Base-by-base conservation (phyloP, 2,113 vertebrate species). In the Ramphastos sulfuratus region DNA sequence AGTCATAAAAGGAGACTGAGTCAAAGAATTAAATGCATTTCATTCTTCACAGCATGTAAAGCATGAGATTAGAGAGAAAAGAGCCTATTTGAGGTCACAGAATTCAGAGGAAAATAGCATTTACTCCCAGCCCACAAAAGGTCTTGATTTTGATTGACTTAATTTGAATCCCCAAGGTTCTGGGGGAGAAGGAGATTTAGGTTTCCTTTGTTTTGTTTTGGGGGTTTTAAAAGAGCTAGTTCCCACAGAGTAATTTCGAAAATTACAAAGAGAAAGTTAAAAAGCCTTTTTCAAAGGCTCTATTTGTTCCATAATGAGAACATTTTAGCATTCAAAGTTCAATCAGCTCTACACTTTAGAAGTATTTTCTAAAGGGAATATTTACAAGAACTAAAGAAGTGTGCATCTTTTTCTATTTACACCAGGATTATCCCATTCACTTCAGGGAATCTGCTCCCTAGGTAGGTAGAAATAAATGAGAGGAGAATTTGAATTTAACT, bases 101-200 rank as follows among this genome's bases (percentile, higher is more conserved):
- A 95, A 91, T 93, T 82, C 85, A 90, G 54, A 89, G 72, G 58
- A 92, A 95, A 96, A 94, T 15, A 91, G 28, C 87, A 91, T 86
- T 94, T 94, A 42, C 61, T 61, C 35, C 71, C 69, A 93, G 30
- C 89, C 84, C 79, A 96, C 92, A 94, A 94, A 96, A 96, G 85
- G 85, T 90, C 85, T 93, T 94, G 93, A 95, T 94, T 96, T 95
- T 93, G 87, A 94, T 69, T 90, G 93, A 92, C 85, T 96, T 96
- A 95, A 95, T 95, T 95, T 94, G 94, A 92, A 90, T 87, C 73
- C 96, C 94, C 94, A 78, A 88, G 82, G 89, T 81, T 94, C 85
- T 91, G 82, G 85, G 65, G 79, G 79, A 94, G 91, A 89, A 84
- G 16, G 33, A 91, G 52, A 83, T 75, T 94, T 96, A 70, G 86